Evolutionary conservation across 2,888 invertebrate genomes (phyloP), one percentile per base, ranked within the genome.

Genomic region (Steinernema carpocapsae): DNA sequence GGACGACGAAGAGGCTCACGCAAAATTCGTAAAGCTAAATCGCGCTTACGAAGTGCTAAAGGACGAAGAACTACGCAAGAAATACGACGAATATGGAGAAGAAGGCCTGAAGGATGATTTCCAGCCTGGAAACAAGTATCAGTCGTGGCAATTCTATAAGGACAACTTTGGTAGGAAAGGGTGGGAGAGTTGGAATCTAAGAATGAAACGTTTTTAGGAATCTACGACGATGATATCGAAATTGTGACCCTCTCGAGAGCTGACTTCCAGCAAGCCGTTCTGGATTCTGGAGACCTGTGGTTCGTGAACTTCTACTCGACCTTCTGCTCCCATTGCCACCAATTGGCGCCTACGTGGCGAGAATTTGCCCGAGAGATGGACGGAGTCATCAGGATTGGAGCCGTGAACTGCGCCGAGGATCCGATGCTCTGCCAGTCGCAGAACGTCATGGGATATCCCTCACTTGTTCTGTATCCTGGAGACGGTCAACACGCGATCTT

Each of bases 281-380:
- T 91, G 32, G 88, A 89, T 70, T 89, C 90, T 43, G 91, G 91
- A 72, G 92, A 92, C 77, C 91, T 92, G 42, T 93, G 94, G 92
- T 93, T 94, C 87, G 91, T 94, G 76, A 94, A 94, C 88, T 94
- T 93, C 88, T 94, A 94, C 88, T 94, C 94, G 0, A 93, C 94
- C 1, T 92, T 92, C 87, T 94, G 94, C 86, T 92, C 92, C 24
- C 94, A 94, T 81, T 94, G 94, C 86, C 94, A 94, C 87, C 91
- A 91, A 78, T 89, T 94, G 81, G 93, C 93, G 1, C 93, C 94
- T 10, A 91, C 91, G 88, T 94, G 94, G 94, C 91, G 93, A 75
- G 91, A 92, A 85, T 88, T 94, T 76, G 93, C 94, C 14, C 90
- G 91, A 82, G 91, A 92, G 83, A 90, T 94, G 78, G 92, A 93